phyloP scores from a whole-genome alignment of 2,888 invertebrate genomes.

The Amitus sp. region DNA sequence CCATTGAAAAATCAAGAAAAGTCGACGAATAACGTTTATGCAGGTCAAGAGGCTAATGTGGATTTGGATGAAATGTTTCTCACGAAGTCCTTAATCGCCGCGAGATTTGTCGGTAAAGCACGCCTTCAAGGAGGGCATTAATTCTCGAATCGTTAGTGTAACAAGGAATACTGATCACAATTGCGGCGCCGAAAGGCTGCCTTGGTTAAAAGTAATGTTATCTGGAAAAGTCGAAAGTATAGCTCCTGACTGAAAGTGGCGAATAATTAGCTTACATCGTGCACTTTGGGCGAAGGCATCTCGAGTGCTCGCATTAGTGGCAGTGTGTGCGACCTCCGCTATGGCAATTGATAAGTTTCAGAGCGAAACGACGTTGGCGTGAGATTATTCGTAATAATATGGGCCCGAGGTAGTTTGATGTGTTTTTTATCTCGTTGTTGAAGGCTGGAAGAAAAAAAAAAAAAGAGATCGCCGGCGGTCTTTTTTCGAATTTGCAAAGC shows the following conservation, averaged over 20 bases:
- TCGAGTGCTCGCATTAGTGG: slow-evolving; percentile 27
- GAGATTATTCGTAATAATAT: no score
- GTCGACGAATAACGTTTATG: no score
- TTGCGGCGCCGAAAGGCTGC: slow-evolving; percentile 46
- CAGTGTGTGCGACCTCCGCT: slow-evolving; percentile 27
- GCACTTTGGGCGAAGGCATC: slow-evolving; percentile 46
- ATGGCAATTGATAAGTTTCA: slow-evolving; percentile 34
- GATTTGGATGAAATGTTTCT: no score
- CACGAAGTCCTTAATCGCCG: no score
- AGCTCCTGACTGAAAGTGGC: slow-evolving; percentile 47
- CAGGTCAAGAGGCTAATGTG: no score
- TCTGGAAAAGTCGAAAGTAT: slow-evolving; percentile 41
- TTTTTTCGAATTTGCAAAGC: not conserved
- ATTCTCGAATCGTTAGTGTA: slow-evolving; percentile 43
- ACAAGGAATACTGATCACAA: slow-evolving; percentile 49
- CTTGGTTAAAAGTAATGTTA: slow-evolving; percentile 45
- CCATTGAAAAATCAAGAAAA: no score
- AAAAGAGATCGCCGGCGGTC: no score
- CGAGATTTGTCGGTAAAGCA: no score
- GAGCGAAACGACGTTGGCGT: slow-evolving; percentile 28
- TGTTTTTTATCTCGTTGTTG: not conserved
- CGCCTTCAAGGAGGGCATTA: no score
- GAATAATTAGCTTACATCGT: slow-evolving; percentile 56
- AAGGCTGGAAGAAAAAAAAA: no score
- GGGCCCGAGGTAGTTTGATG: no score